Evolutionary conservation across 30 jellyfish, hydroid and myxozoan species (phyloP).

Genomic region (Chironex yamaguchii): DNA sequence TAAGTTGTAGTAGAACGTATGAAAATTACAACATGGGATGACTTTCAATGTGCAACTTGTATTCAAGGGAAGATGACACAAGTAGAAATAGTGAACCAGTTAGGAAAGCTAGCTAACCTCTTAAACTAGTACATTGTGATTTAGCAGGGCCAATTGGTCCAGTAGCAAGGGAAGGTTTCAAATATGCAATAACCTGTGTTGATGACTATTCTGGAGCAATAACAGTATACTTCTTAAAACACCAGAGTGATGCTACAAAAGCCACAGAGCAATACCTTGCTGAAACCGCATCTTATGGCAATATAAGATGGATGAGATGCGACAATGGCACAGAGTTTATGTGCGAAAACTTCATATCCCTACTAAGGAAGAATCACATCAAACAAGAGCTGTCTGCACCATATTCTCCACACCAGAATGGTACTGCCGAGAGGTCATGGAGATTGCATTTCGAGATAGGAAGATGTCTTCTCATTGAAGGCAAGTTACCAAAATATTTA

Average conservation of each 20-base stretch:
- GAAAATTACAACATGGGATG: constrained; percentile 46
- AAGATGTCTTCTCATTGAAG: constrained; percentile 30
- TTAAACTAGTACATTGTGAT: constrained; percentile 38
- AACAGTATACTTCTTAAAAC: constrained; percentile 18
- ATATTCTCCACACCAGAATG: constrained; percentile 42
- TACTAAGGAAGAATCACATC: not conserved
- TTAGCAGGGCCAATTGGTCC: constrained; percentile 67
- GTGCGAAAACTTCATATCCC: constrained; percentile 12
- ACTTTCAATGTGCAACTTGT: too few relatives aligned
- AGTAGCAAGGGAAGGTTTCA: constrained; percentile 33
- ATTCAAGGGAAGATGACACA: not conserved
- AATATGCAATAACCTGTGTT: constrained; percentile 35
- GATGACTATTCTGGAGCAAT: constrained; percentile 65
- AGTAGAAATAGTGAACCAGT: constrained; percentile 16
- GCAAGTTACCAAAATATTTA: constrained; percentile 45
- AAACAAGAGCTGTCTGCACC: constrained; percentile 19
- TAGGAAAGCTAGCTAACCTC: constrained; percentile 17
- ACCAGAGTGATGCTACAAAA: constrained; percentile 45
- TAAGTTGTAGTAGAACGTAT: constrained; percentile 53
- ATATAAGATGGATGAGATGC: constrained; percentile 20
- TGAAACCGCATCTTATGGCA: constrained; percentile 72
- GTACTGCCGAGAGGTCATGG: constrained; percentile 24
- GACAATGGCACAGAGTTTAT: constrained; percentile 37
- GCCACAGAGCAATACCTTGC: constrained; percentile 64
- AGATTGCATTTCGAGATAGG: not conserved